Base-by-base conservation (phyloP, 1,140 invertebrate genomes). In the Delia radicum region DNA sequence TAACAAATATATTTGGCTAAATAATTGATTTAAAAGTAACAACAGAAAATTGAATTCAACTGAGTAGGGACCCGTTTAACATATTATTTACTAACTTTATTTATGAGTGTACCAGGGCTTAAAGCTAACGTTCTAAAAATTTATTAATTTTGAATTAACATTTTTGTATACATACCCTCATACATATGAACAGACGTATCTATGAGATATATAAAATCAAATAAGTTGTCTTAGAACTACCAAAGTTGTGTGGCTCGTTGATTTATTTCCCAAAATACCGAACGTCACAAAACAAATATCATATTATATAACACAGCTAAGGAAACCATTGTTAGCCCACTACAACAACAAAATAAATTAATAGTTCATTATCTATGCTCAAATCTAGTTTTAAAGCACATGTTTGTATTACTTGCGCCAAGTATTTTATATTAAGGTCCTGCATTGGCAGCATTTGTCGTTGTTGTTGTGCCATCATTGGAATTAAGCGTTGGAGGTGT, bases 211-310 rank as follows among this genome's bases (percentile, higher is more conserved):
- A 98, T 91, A 24, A 91, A 86, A 87, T 98, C 97, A 87, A 94
- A 95, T 69, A 92, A 80, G 86, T 97, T 96, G 87, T 98, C 97
- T 48, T 97, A 81, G 0, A 89, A 87, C 89, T 93, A 95, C 94
- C 95, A 96, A 0, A 93, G 80, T 5, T 86, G 80, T 1, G 91
- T 89, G 21, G 92, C 91, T 2, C 89, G 84, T 74, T 93, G 92
- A 84, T 97, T 95, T 74, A 98, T 88, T 83, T 98, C 94, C 92
- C 93, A 94, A 87, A 98, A 98, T 2, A 96, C 95, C 6, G 94
- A 91, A 46, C 97, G 89, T 2, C 95, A 95, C 77, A 98, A 92
- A 67, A 98, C 94, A 83, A 98, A 94, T 29, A 98, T 89, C 62
- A 97, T 87, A 87, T 98, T 98, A 89, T 98, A 98, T 8, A 98